phyloP scores from a whole-genome alignment of 2,797 vertebrate genomes.

The Percopsis omiscomaycus region DNA sequence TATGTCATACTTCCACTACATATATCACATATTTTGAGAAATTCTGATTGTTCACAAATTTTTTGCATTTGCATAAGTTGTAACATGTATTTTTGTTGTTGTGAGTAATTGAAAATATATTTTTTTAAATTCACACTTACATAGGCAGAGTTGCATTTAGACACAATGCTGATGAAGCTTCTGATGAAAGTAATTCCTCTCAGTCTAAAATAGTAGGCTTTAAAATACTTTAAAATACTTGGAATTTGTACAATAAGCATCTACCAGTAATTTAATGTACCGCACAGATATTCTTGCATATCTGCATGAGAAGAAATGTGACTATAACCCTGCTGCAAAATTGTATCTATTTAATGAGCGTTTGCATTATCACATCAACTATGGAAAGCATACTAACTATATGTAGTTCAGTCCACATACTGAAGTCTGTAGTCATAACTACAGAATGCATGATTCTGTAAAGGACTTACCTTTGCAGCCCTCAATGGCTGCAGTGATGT shows the following conservation, averaged over 20 bases:
- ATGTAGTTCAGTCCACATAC: background rate
- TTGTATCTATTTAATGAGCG: background rate
- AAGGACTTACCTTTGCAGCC: conserved; percentile 79
- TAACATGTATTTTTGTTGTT: too few species aligned
- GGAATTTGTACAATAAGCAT: too few species aligned
- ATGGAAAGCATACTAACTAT: background rate
- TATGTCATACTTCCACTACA: background rate
- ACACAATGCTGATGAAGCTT: too few species aligned
- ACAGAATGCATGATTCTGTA: background rate
- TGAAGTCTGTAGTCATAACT: background rate
- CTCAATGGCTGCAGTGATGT: conserved; percentile 84
- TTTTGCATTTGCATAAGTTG: too few species aligned
- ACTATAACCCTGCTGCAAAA: background rate
- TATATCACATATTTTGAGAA: background rate
- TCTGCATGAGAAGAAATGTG: background rate
- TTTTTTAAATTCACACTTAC: too few species aligned
- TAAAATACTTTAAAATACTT: too few species aligned
- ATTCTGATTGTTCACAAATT: background rate
- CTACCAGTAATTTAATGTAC: too few species aligned
- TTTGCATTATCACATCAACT: background rate
- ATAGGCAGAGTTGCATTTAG: too few species aligned
- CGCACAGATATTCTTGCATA: background rate
- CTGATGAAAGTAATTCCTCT: too few species aligned
- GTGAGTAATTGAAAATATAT: too few species aligned
- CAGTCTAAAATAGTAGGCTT: too few species aligned